Conservation (phyloP, 2,797 vertebrate genomes). For the Sebastes diaconus region DNA sequence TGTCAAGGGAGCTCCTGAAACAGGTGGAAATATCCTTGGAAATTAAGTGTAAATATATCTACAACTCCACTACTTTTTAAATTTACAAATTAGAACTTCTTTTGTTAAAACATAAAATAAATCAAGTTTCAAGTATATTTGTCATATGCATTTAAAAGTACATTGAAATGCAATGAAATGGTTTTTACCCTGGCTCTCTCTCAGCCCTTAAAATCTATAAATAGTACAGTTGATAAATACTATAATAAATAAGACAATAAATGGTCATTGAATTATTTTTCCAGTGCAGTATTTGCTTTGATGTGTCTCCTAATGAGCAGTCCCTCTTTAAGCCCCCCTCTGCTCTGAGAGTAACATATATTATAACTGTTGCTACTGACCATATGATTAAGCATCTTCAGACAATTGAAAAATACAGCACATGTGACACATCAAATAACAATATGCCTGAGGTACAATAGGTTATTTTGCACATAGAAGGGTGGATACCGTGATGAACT, state of each 20-base stretch:
- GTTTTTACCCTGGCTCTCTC: no score
- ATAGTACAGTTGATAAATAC: no score
- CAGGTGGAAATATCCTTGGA: slow-evolving; percentile 34
- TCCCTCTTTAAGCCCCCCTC: slow-evolving; percentile 11
- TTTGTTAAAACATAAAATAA: no score
- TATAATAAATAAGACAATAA: neutral
- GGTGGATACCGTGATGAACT: slow-evolving; percentile 82
- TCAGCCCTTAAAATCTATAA: no score
- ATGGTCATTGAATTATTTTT: neutral
- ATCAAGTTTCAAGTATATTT: no score
- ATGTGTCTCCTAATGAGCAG: slow-evolving; percentile 56
- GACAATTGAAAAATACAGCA: slow-evolving; percentile 67
- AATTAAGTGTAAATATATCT: neutral
- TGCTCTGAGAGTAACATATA: slow-evolving; percentile 59
- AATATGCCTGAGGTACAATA: slow-evolving; percentile 78
- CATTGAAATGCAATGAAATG: no score
- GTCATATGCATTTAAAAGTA: no score
- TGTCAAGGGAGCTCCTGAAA: slow-evolving; percentile 15
- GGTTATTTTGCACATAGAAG: slow-evolving; percentile 74
- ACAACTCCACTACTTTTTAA: neutral
- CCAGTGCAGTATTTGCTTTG: slow-evolving; percentile 36
- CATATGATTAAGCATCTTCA: slow-evolving; percentile 74
- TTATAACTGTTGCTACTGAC: slow-evolving; percentile 68
- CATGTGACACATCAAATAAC: slow-evolving; percentile 75
- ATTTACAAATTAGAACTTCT: neutral